Percentiles rank a stretch among this genome's conserved stretches.
These are phyloP conservation scores for Saguinus midas DNA, from an alignment of 2,113 vertebrate species.

Conservation along the genomic window DNA sequence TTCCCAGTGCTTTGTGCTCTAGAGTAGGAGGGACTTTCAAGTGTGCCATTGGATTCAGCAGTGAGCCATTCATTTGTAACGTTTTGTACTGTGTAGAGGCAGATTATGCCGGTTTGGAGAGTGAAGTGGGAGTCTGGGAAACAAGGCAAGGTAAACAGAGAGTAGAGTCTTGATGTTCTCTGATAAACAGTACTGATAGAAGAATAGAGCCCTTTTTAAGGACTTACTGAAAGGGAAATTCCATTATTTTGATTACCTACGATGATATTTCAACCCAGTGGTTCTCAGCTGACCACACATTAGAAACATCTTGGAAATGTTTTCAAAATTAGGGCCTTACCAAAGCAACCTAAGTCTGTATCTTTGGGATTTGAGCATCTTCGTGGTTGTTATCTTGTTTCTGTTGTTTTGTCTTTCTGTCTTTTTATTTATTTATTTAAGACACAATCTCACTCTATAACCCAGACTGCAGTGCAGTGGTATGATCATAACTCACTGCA, in stretches of 20 bases:
- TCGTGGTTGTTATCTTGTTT: not conserved
- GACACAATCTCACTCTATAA: no score
- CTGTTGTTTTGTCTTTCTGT: not conserved
- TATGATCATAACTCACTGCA: no score
- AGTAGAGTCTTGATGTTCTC: constrained; percentile 35
- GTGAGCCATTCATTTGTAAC: not conserved
- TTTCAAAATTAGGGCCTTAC: not conserved
- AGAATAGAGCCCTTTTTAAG: constrained; percentile 3
- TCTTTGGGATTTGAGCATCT: not conserved
- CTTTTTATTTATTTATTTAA: no score
- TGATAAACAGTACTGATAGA: not conserved
- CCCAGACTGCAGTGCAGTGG: no score
- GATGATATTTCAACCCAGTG: not conserved
- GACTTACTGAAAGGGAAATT: constrained; percentile 28
- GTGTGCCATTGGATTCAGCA: not conserved
- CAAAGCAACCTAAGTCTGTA: not conserved
- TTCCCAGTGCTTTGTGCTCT: not conserved
- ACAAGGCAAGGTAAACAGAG: not conserved
- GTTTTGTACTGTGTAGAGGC: not conserved
- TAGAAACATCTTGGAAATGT: not conserved
- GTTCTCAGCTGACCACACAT: not conserved
- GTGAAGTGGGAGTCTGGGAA: not conserved
- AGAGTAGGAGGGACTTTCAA: not conserved
- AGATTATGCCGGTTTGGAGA: not conserved
- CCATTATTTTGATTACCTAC: not conserved